Base-by-base conservation (phyloP, 2,888 invertebrate genomes). In the Sialis fuliginosa region DNA sequence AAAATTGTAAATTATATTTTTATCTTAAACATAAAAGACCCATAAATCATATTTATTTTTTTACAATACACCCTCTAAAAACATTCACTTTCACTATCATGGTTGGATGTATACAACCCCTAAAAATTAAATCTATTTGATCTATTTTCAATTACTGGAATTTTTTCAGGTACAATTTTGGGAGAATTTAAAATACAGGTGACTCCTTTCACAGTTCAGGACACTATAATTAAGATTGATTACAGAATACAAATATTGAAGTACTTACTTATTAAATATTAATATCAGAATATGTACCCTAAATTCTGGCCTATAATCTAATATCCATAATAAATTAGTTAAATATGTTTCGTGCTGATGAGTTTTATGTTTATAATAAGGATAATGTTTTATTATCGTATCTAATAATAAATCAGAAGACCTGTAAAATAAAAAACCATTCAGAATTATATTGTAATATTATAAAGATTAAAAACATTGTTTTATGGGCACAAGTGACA, bases 261-360 rank as follows among this genome's bases (percentile, higher is more conserved):
- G 45, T 50, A 63, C 71, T 69, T 70, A 87, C 83, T 80, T 85
- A 56, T 80, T 79, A 51, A 90, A 68, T 56, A 91, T 74, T 48
- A 88, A 67, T 51, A 77, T 72, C 54, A 92, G 66, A 33, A 92
- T 72, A 52, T 79, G 74, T 53, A 75, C 73, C 44, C 77, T 70
- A 45, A 86, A 68, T 0, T 74, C 69, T 0, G 88, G 85, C 53
- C 84, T 74, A 60, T 88, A 88, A 40, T 78, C 74, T 49, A 79
- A 67, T 53, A 90, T 71, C 70, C 78, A 77, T 46, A 93, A 69
- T 40, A 90, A 62, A 63, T 90, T 89, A 58, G 81, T 75, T 12
- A 88, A 61, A 62, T 83, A 93, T 8, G 80, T 75, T 56, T 82
- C 79, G 52, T 87, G 82, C 1, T 72, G 61, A 56, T 77, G 77